phyloP scores from a whole-genome alignment of 64 coral and sea anemone species.

The Trachythela sp. region DNA sequence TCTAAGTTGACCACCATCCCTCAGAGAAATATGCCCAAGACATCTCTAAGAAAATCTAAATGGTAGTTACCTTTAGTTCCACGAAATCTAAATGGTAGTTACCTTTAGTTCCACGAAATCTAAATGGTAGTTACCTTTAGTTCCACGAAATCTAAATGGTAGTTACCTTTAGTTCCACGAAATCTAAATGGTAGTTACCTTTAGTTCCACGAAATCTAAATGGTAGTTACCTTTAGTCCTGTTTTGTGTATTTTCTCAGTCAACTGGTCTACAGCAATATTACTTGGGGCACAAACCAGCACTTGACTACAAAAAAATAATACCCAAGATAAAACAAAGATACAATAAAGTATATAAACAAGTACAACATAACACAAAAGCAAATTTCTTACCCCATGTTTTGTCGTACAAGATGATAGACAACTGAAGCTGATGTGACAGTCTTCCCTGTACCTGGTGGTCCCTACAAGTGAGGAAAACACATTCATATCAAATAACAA shows the following conservation, averaged over 20 bases:
- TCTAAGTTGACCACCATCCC: no score
- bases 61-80: no score
- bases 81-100: no score
- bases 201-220: no score
- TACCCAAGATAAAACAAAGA: background rate
- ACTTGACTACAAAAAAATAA: conserved; percentile 69
- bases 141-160: no score
- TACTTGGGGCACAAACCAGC: conserved; percentile 96
- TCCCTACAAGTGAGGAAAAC: conserved; percentile 42
- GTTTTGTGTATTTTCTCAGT: conserved; percentile 99
- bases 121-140: no score
- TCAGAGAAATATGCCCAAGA: no score
- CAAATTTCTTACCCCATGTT: conserved; percentile 73
- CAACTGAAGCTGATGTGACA: conserved; percentile 91
- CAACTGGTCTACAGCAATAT: conserved; percentile 96
- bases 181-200: no score
- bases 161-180: no score
- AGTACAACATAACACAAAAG: background rate
- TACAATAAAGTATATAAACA: background rate
- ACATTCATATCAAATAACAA: no score
- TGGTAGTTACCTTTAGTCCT: conserved; percentile 67
- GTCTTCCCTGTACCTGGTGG: conserved; percentile 98
- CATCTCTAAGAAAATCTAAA: no score
- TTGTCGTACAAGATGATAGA: conserved; percentile 85
- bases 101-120: no score